Conservation (phyloP, 2,113 vertebrate genomes). For the Pyxicephalus adspersus region DNA sequence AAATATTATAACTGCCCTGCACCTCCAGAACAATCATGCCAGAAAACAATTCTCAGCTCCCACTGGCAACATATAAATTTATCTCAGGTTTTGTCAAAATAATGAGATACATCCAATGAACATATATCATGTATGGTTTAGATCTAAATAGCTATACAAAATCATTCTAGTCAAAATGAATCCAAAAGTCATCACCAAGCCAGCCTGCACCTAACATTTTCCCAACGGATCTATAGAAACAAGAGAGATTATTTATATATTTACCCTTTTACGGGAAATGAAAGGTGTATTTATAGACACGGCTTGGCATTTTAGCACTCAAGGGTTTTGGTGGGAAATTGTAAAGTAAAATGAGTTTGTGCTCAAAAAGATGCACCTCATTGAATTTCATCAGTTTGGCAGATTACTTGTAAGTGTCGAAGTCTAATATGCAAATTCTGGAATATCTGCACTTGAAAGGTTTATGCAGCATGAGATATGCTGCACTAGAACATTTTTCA, state of each 20-base stretch:
- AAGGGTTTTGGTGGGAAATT: slow-evolving; percentile 27
- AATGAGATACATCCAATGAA: too few relatives aligned
- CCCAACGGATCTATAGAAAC: neutral
- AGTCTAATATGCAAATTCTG: slow-evolving; percentile 17
- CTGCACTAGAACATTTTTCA: slow-evolving; percentile 42
- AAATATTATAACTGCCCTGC: too few relatives aligned
- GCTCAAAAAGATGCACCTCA: slow-evolving; percentile 15
- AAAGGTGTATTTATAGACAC: slow-evolving; percentile 2
- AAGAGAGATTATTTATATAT: slow-evolving; percentile 1
- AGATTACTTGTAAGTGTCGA: slow-evolving; percentile 41
- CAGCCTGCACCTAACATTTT: neutral
- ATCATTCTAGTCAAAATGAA: too few relatives aligned
- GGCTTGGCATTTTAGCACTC: neutral
- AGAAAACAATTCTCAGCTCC: too few relatives aligned
- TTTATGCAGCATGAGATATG: neutral
- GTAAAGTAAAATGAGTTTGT: slow-evolving; percentile 38
- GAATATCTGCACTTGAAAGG: slow-evolving; percentile 36
- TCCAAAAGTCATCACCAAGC: too few relatives aligned
- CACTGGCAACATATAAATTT: too few relatives aligned
- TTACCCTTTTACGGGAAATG: neutral
- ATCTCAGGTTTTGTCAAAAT: too few relatives aligned
- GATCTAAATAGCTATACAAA: too few relatives aligned
- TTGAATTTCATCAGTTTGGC: slow-evolving; percentile 36
- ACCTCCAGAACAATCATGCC: too few relatives aligned
- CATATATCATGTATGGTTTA: too few relatives aligned